A percentile compares a stretch with the other conserved stretches of the same genome.
phyloP scores from a whole-genome alignment of 2,797 vertebrate species.

The Pantherophis alleghaniensis region DNA sequence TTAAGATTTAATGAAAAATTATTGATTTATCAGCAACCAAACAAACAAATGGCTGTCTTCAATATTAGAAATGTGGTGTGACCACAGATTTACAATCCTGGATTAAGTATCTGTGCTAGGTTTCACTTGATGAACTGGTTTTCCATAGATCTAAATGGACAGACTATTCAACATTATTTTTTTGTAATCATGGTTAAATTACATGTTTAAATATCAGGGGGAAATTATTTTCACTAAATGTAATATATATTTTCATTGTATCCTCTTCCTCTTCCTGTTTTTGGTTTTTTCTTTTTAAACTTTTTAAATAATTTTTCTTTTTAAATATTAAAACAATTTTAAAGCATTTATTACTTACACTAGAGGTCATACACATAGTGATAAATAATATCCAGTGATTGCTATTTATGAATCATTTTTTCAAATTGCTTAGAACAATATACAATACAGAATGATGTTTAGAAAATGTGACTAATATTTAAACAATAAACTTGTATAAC shows the following conservation, averaged over 20 bases:
- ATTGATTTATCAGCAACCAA: background rate
- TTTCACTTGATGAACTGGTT: background rate
- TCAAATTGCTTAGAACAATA: background rate
- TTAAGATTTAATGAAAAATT: background rate
- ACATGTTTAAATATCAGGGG: background rate
- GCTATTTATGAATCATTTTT: background rate
- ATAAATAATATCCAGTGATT: background rate
- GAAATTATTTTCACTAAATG: background rate
- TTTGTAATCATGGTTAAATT: background rate
- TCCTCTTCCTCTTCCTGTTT: background rate
- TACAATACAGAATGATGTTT: background rate
- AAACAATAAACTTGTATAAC: background rate
- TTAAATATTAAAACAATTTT: background rate
- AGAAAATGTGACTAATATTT: background rate
- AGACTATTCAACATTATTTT: background rate
- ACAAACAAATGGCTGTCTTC: background rate
- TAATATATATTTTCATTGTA: background rate
- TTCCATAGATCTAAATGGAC: background rate
- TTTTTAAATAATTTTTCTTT: background rate
- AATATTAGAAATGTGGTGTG: background rate
- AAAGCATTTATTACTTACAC: background rate
- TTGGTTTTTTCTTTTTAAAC: background rate
- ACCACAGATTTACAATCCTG: background rate
- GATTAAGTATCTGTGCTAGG: background rate
- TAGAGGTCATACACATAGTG: background rate